These are phyloP conservation scores for zebrafish (Danio rerio) DNA, from an alignment of 2,113 vertebrate genomes.

Conservation along the genomic window GRCz12tu NC_133196.1:34443001-34443500, in stretches of 20 bases:
- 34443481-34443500: no score
- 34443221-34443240: constrained; percentile 56
- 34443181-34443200: constrained; percentile 30
- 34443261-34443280: constrained; percentile 48
- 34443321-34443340: constrained; percentile 54
- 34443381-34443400: constrained; percentile 39
- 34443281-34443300: constrained; percentile 55
- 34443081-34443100: background rate
- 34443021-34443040: background rate
- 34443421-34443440: background rate
- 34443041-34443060: background rate
- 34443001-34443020: background rate
- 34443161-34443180: constrained; percentile 25
- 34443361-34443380: constrained; percentile 58
- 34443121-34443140: constrained; percentile 16
- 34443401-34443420: constrained; percentile 34
- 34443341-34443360: constrained; percentile 52
- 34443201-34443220: constrained; percentile 54
- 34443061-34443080: background rate
- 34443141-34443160: background rate
- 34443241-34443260: constrained; percentile 45
- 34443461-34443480: background rate
- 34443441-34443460: background rate
- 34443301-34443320: constrained; percentile 60
- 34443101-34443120: constrained; percentile 10